Conservation (phyloP, 2,797 vertebrate genomes). For the Hylomyscus alleni region DNA sequence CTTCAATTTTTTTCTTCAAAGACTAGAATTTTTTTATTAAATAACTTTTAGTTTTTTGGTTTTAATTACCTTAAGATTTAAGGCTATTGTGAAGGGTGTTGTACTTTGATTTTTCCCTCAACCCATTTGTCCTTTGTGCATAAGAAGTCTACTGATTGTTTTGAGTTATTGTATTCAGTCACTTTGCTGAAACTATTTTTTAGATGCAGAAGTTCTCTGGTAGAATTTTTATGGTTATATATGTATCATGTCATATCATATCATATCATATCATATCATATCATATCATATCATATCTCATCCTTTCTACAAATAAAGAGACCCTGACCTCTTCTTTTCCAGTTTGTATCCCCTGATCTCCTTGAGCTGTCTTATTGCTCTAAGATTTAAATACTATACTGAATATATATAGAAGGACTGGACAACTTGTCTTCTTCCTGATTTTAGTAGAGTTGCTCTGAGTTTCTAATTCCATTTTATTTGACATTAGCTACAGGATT, state of each 20-base stretch:
- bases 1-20: not conserved
- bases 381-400: not conserved
- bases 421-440: not conserved
- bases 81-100: not conserved
- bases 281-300: too few species aligned
- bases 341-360: not conserved
- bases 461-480: not conserved
- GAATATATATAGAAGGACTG: not conserved
- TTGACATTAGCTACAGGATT: not conserved
- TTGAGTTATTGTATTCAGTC: not conserved
- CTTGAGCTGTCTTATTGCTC: not conserved
- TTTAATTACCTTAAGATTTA: not conserved
- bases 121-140: not conserved
- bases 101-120: not conserved
- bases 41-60: not conserved
- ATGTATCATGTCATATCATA: not conserved
- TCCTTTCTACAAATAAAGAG: not conserved
- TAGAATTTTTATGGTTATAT: not conserved
- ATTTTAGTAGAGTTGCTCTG: not conserved
- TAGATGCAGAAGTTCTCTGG: not conserved
- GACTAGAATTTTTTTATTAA: not conserved
- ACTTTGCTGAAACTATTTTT: not conserved
- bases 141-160: not conserved
- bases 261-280: not conserved
- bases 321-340: not conserved